Base-by-base conservation (phyloP, 1,140 invertebrate genomes). In the Neotoxoptera formosana region DNA sequence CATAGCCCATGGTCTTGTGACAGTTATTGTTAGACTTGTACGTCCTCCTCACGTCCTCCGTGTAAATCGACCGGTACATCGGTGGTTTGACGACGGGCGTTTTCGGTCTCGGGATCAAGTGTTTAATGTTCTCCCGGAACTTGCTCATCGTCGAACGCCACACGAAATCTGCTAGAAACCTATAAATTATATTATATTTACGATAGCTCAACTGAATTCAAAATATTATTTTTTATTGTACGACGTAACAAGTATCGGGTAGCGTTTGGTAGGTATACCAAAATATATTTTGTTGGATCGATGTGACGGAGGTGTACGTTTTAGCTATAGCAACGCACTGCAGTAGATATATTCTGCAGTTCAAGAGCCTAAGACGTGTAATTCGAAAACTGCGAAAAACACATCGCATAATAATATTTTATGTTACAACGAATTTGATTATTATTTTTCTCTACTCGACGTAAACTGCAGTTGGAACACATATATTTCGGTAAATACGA, bases 21-120 rank as follows among this genome's bases (percentile, higher is more conserved):
- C 94, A 94, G 34, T 93, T 76, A 76, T 93, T 94, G 17, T 67
- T 91, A 17, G 81, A 90, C 34, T 93, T 93, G 20, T 87, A 84
- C 34, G 94, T 89, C 7, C 89, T 84, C 34, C 93, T 67, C 7
- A 94, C 93, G 30, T 93, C 91, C 3, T 94, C 41, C 6, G 92
- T 94, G 51, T 94, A 94, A 89, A 94, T 94, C 14, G 94, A 94
- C 7, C 93, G 93, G 51, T 94, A 94, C 94, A 94, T 94, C 17
- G 94, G 93, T 1, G 94, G 91, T 92, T 94, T 94, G 7, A 86
- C 53, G 47, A 94, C 93, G 0, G 88, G 83, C 25, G 94, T 93
- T 45, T 93, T 90, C 1, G 86, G 48, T 81, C 67, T 86, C 23
- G 93, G 93, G 14, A 94, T 94, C 83, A 94, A 81, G 51, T 94